Evolutionary conservation across 2,797 vertebrate species (phyloP).

Genomic region (Ctenosaura bakeri): DNA sequence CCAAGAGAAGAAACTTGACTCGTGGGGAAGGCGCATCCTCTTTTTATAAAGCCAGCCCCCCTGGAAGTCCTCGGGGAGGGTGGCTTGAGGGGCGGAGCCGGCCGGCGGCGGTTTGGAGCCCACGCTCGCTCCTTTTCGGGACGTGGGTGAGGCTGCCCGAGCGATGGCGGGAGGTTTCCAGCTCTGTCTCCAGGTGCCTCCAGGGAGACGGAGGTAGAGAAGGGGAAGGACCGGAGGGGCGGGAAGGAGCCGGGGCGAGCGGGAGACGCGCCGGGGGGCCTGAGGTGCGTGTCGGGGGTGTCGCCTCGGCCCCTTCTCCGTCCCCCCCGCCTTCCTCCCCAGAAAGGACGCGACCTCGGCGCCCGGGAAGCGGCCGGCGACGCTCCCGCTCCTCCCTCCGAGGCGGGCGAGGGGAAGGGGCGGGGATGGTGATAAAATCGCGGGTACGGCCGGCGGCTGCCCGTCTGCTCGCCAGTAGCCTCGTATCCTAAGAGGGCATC

Average conservation of each 20-base stretch:
- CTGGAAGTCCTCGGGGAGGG: conserved; percentile 1
- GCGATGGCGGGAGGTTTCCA: not conserved
- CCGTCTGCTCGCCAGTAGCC: no score
- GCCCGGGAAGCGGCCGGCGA: not conserved
- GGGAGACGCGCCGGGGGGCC: no score
- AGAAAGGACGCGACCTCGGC: not conserved
- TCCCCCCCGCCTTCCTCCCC: no score
- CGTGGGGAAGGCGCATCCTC: no score
- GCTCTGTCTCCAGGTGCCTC: not conserved
- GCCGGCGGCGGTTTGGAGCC: conserved; percentile 30
- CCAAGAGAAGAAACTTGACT: not conserved
- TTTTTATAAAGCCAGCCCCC: not conserved
- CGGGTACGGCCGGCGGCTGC: no score
- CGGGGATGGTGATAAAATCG: not conserved
- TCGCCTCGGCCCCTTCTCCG: not conserved
- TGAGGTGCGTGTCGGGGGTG: no score
- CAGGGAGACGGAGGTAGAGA: no score
- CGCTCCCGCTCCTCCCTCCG: not conserved
- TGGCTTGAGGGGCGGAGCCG: not conserved
- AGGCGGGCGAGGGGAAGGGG: no score
- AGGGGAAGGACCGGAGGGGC: no score
- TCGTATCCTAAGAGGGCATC: no score
- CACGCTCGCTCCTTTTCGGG: not conserved
- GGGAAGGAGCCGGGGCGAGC: not conserved
- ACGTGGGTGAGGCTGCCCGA: not conserved